Percentiles rank a stretch among this genome's conserved stretches.
phyloP scores from a whole-genome alignment of 2,888 invertebrate species.

The Ypsolopha sequella region DNA sequence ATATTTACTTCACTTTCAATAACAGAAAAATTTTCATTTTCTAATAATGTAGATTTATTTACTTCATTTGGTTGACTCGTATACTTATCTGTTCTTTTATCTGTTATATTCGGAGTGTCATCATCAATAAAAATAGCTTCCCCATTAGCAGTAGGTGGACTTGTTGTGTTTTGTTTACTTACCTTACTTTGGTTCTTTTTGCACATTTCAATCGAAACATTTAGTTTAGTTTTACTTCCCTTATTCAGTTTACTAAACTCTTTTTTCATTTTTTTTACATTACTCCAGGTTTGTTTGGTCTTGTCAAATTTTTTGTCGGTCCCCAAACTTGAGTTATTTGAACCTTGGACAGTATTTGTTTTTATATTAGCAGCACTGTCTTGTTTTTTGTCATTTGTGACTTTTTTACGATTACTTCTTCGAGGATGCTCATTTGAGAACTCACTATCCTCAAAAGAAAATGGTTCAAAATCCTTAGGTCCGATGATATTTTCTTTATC shows the following conservation, averaged over 20 bases:
- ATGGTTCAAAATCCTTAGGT: constrained; percentile 40
- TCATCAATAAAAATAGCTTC: constrained; percentile 30
- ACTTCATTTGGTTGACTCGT: background rate
- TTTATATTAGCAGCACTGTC: constrained; percentile 12
- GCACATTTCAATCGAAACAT: constrained; percentile 58
- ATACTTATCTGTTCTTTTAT: no score
- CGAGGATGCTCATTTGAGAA: constrained; percentile 39
- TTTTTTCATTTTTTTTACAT: constrained; percentile 57
- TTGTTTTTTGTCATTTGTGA: constrained; percentile 20
- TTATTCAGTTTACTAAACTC: constrained; percentile 55
- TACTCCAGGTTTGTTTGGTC: constrained; percentile 45
- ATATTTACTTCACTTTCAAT: background rate
- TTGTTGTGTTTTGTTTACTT: constrained; percentile 8
- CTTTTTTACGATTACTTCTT: constrained; percentile 46
- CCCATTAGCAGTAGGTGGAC: background rate
- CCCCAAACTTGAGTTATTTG: constrained; percentile 27
- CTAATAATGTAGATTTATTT: background rate
- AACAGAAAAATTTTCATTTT: background rate
- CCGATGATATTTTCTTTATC: constrained; percentile 32
- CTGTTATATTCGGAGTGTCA: constrained; percentile 23
- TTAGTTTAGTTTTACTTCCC: constrained; percentile 46
- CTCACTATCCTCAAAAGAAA: constrained; percentile 31
- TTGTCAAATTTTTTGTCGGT: constrained; percentile 30
- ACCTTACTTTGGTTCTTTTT: constrained; percentile 34
- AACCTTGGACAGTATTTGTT: constrained; percentile 23